These are phyloP conservation scores for Calyptomena viridis DNA, from an alignment of 2,113 vertebrate genomes.

Conservation along the genomic window DNA sequence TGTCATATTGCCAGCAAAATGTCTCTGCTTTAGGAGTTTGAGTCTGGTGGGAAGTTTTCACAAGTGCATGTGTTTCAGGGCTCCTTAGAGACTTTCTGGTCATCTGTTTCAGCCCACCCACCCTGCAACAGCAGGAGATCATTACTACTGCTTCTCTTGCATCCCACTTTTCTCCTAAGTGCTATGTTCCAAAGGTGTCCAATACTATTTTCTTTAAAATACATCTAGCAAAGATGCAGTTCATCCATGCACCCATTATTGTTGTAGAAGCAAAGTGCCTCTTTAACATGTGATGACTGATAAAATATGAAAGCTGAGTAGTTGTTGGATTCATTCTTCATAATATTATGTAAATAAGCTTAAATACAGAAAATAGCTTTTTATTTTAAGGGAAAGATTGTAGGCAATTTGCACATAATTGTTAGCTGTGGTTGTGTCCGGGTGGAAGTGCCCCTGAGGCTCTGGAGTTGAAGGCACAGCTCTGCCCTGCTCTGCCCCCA, in stretches of 20 bases:
- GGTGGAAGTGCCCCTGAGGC: not conserved
- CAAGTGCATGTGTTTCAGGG: not conserved
- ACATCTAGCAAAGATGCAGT: not conserved
- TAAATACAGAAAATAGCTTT: not conserved
- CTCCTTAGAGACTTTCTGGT: not conserved
- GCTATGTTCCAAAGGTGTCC: not conserved
- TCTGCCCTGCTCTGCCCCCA: not conserved
- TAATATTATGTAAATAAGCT: not conserved
- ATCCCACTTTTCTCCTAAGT: not conserved
- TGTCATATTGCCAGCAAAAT: not conserved
- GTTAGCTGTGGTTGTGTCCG: not conserved
- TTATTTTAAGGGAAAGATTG: not conserved
- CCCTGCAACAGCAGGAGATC: not conserved
- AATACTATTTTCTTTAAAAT: not conserved
- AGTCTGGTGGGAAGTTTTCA: not conserved
- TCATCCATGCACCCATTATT: not conserved
- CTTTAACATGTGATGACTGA: not conserved
- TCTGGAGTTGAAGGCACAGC: not conserved
- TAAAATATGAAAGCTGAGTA: not conserved
- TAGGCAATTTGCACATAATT: not conserved
- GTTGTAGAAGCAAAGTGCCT: not conserved
- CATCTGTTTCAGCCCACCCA: not conserved
- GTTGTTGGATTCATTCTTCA: not conserved
- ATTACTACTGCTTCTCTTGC: not conserved
- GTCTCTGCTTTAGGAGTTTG: not conserved